Base-by-base conservation (phyloP, 2,113 vertebrate genomes). In the Hippocampus guttulatus region DNA sequence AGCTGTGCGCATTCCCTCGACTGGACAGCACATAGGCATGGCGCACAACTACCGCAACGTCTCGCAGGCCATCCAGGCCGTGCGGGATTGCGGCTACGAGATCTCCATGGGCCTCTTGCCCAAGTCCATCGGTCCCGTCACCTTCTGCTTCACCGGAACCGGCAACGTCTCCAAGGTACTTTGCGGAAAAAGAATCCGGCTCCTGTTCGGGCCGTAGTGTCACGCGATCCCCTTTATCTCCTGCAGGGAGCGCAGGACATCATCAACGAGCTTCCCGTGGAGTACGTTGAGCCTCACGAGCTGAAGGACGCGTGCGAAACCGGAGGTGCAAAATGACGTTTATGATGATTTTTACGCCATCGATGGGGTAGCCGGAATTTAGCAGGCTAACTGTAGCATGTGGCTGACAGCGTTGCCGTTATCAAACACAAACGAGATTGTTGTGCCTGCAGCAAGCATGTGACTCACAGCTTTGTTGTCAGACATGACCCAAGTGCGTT, bases 31-130 rank as follows among this genome's bases (percentile, higher is more conserved):
- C 84, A 96, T 99, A 64, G 96, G 97, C 70, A 98, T 99, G 97
- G 94, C 96, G 49, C 97, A 99, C 78, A 99, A 98, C 92, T 99
- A 99, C 92, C 91, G 97, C 78, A 99, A 95, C 45, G 96, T 97
- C 81, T 95, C 94, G 84, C 97, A 99, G 91, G 97, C 97, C 47
- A 89, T 99, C 69, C 97, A 98, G 87, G 97, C 97, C 38, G 94
- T 99, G 74, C 94, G 97, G 8, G 97, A 99, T 74, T 96, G 95
- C 14, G 97, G 97, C n/a, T 99, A 98, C 83, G 96, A 98, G 91
- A 95, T 99, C 81, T 95, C 97, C 47, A 90, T 98, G 80, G 97
- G 97, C n/a, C 90, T 98, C 80, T 95, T 98, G 95, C 97, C 97
- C 18, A 96, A 95, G 85, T 98, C 96, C 0, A 89, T 99, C 68